Base-by-base conservation (phyloP, 2,888 invertebrate genomes). In the Emmelina monodactyla region DNA sequence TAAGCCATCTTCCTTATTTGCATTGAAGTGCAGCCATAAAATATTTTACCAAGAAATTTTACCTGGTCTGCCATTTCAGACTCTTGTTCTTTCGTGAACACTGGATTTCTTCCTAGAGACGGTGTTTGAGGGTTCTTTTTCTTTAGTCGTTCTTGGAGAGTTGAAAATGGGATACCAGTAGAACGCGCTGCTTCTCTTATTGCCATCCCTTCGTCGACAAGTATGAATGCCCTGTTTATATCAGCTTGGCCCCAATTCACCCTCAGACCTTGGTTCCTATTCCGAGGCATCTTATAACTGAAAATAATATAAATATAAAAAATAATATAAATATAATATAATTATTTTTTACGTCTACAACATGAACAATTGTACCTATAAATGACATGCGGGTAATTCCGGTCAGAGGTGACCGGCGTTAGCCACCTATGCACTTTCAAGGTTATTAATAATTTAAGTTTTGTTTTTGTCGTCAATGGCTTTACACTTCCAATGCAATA, bases 101-200 rank as follows among this genome's bases (percentile, higher is more conserved):
- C 36, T 14, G 41, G 42, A 10, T 50, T 49, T 9, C 19, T 3
- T 19, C 7, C 10, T 22, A n/a, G 3, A 13, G 19, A 19, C 19
- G 16, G 9, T 30, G 14, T 10, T 9, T 22, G 3, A 14, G 3
- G 14, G 22, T 14, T 9, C 14, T 6, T 11, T 29, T 14, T 15
- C 13, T 16, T 2, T 13, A n/a, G 22, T 16, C 16, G 12, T 16
- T 10, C 19, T 19, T 19, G 19, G 19, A 19, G 9, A 19, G 5
- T 19, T 19, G 19, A 9, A 19, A 19, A 19, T 6, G 19, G 19
- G 9, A 19, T 19, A 19, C 9, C 19, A 19, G 19, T 19, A 19
- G 9, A 19, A 19, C 19, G 19, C 9, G 19, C 19, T 19, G 19
- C 9, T 19, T 19, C 19, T 19, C 19, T 19, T 19, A 19, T 19